Percentiles rank a stretch among this genome's conserved stretches.
Conservation (phyloP, 2,888 invertebrate species). For the Escarpia spicata region DNA sequence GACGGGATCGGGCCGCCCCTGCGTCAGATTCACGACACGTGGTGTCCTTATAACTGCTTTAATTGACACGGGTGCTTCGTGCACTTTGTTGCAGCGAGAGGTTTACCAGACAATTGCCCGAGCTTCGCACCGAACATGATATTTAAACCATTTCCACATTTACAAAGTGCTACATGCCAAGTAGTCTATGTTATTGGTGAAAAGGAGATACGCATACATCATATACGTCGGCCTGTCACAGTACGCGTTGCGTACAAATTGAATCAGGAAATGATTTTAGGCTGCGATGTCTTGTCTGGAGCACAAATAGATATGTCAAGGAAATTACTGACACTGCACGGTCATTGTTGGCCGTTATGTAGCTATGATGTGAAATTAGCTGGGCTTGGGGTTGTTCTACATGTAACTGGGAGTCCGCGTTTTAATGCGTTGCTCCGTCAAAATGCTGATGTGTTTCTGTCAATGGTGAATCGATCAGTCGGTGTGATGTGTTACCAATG, state of each 20-base stretch:
- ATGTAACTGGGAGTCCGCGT: background rate
- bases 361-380: background rate
- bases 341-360: background rate
- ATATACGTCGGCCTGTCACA: background rate
- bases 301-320: conserved; percentile 14
- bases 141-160: background rate
- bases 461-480: background rate
- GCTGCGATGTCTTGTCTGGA: background rate
- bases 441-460: conserved; percentile 26
- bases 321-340: background rate
- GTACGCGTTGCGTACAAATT: background rate
- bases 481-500: background rate
- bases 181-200: background rate
- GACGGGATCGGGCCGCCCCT: no score
- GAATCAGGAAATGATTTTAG: conserved; percentile 18
- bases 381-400: conserved; percentile 7
- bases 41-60: no score
- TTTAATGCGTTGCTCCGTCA: background rate
- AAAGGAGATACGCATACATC: background rate
- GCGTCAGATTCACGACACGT: no score
- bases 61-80: no score
- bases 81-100: background rate
- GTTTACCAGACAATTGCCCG: conserved; percentile 8
- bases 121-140: background rate
- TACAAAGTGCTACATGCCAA: background rate